phyloP scores from a whole-genome alignment of 2,888 invertebrate genomes.

The Hyppa rectilinea region DNA sequence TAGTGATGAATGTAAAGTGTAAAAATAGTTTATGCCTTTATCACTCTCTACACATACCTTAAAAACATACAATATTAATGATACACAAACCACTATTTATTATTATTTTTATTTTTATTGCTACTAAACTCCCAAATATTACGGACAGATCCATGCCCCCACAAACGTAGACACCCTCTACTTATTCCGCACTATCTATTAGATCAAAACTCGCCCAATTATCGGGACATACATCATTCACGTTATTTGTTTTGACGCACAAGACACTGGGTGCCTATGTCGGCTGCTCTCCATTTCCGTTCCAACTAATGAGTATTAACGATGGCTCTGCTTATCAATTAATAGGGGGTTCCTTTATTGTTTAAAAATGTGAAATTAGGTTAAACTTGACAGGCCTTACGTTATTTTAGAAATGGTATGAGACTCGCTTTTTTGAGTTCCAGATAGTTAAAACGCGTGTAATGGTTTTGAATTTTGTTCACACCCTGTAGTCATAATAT shows the following conservation, averaged over 20 bases:
- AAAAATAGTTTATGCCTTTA: neutral
- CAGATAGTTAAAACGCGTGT: neutral
- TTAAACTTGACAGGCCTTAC: conserved; percentile 32
- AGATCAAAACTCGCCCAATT: conserved; percentile 84
- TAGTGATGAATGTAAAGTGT: neutral
- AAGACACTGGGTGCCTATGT: conserved; percentile 58
- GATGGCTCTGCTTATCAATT: conserved; percentile 62
- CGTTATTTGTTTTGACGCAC: conserved; percentile 86
- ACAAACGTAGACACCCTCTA: conserved; percentile 52
- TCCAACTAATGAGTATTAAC: conserved; percentile 66
- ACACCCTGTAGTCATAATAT: neutral
- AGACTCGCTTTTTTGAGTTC: neutral
- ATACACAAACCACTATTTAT: neutral
- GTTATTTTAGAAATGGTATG: conserved; percentile 17
- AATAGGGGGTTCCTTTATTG: conserved; percentile 44
- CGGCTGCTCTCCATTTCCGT: conserved; percentile 65
- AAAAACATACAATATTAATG: neutral
- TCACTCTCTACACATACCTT: neutral
- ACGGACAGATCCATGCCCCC: conserved; percentile 37
- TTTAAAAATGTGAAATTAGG: conserved; percentile 50
- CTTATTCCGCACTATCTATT: conserved; percentile 74
- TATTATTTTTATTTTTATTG: too few species aligned
- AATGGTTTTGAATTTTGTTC: conserved; percentile 9
- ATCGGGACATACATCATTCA: conserved; percentile 85
- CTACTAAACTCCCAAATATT: neutral